Conservation (phyloP, 2,888 invertebrate species). For the Xestoiulus laeticollis region DNA sequence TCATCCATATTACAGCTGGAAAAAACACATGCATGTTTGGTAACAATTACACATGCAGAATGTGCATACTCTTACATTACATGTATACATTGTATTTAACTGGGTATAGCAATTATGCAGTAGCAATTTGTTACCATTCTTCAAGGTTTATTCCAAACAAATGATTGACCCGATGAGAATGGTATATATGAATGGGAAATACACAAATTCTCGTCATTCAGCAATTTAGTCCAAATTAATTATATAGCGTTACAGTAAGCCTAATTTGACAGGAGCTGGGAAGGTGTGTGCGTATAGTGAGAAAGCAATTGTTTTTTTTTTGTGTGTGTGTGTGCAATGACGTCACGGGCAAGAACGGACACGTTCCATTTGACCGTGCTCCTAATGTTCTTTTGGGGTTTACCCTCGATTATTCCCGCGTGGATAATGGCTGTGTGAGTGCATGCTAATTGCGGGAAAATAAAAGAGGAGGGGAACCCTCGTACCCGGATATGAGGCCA, state of each 20-base stretch:
- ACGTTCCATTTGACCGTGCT: constrained; percentile 12
- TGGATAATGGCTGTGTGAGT: neutral
- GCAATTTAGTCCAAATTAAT: no score
- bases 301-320: neutral
- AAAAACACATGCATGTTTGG: no score
- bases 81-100: no score
- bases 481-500: constrained; percentile 10
- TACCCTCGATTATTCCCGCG: constrained; percentile 6
- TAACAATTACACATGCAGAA: no score
- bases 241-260: neutral
- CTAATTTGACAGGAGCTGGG: neutral
- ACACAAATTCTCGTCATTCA: no score
- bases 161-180: no score
- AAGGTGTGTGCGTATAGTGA: neutral
- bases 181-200: no score
- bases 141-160: no score
- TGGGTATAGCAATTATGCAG: no score
- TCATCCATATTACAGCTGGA: no score
- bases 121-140: no score
- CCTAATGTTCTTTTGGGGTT: constrained; percentile 26
- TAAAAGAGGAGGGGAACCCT: constrained; percentile 10
- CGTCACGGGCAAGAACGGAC: neutral
- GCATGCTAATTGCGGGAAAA: constrained; percentile 7
- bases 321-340: neutral
- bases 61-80: no score